A percentile compares a stretch with the other conserved stretches of the same genome.
Evolutionary conservation across 2,888 invertebrate species (phyloP).

Genomic region (Drosophila emarginata): DNA sequence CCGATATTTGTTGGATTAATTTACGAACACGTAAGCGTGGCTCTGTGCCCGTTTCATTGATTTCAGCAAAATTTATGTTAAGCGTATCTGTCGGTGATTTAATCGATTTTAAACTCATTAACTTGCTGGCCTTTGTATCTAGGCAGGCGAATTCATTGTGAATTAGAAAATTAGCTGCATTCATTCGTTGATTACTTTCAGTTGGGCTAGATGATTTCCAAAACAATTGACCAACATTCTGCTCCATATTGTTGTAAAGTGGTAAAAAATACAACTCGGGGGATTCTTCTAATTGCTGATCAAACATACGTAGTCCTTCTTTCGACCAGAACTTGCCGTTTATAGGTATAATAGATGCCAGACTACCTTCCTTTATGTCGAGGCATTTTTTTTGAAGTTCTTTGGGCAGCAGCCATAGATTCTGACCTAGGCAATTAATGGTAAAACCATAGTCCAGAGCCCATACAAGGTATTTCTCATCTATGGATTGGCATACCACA

Average conservation of each 20-base stretch:
- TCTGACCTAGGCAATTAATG: slow-evolving; percentile 25
- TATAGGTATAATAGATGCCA: slow-evolving; percentile 20
- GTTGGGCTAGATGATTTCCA: neutral
- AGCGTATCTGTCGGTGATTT: no score
- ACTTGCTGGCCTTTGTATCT: neutral
- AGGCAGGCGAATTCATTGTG: slow-evolving; percentile 4
- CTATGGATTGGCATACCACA: neutral
- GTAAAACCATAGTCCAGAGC: slow-evolving; percentile 55
- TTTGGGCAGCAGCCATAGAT: slow-evolving; percentile 50
- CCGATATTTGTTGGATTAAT: slow-evolving; percentile 29
- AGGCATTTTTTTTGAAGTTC: neutral
- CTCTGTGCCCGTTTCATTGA: slow-evolving; percentile 16
- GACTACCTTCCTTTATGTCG: slow-evolving; percentile 3
- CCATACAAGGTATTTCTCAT: slow-evolving; percentile 43
- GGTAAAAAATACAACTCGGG: neutral
- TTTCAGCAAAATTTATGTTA: slow-evolving; percentile 8
- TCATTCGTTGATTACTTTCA: neutral
- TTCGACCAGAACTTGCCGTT: slow-evolving; percentile 33
- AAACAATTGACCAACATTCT: slow-evolving; percentile 37
- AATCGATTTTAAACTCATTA: neutral
- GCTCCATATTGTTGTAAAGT: rapidly evolving
- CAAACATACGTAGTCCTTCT: slow-evolving; percentile 10
- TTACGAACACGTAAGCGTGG: neutral
- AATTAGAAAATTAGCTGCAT: slow-evolving; percentile 33
- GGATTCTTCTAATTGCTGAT: slow-evolving; percentile 20